Conservation (phyloP, 2,797 vertebrate genomes). For the Sphaeramia orbicularis region DNA sequence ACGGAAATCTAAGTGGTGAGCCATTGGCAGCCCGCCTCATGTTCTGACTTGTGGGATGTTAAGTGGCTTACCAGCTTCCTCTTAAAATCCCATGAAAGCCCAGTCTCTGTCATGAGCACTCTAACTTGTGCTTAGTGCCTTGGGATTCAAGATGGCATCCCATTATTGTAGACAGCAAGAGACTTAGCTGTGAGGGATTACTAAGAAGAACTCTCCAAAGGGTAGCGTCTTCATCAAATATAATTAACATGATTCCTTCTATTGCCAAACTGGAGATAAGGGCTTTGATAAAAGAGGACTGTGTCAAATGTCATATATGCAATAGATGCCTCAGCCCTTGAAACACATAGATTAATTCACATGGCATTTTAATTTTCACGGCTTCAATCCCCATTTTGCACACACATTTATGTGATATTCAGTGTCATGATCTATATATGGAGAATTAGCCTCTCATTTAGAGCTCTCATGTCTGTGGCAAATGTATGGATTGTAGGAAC, state of each 20-base stretch:
- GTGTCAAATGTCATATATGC: constrained; percentile 57
- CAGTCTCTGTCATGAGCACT: constrained; percentile 59
- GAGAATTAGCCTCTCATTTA: constrained; percentile 16
- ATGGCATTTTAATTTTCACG: constrained; percentile 55
- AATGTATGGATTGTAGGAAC: constrained; percentile 8
- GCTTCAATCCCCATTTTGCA: constrained; percentile 35
- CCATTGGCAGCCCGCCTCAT: constrained; percentile 58
- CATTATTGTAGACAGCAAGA: constrained; percentile 58
- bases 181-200: constrained; percentile 58
- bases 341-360: constrained; percentile 53
- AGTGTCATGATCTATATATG: constrained; percentile 30
- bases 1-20: constrained; percentile 66
- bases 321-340: constrained; percentile 24
- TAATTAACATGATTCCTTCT: constrained; percentile 57
- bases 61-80: constrained; percentile 74
- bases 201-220: constrained; percentile 53
- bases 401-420: constrained; percentile 37
- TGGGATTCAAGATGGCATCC: constrained; percentile 61
- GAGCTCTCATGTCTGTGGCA: constrained; percentile 5
- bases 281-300: constrained; percentile 51
- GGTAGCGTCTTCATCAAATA: constrained; percentile 55
- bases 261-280: constrained; percentile 59
- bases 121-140: constrained; percentile 44
- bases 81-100: constrained; percentile 70
- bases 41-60: constrained; percentile 66